Evolutionary conservation across 2,113 vertebrate species (phyloP).

Genomic region (Noturus placidus): DNA sequence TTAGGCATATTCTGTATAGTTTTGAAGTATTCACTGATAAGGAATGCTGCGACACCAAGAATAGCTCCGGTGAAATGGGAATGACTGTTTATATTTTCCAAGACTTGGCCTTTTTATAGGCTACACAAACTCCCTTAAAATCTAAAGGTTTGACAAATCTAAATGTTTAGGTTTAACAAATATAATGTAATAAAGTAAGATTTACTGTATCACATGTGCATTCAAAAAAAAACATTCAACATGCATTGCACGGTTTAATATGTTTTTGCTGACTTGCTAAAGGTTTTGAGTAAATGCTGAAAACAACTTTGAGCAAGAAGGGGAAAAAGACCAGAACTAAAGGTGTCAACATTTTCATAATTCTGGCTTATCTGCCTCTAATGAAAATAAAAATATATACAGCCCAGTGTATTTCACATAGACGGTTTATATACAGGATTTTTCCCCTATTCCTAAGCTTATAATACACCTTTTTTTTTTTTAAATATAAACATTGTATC

Average conservation of each 20-base stretch:
- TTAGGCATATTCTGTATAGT: background rate
- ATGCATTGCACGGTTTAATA: background rate
- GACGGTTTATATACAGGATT: background rate
- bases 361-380: background rate
- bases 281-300: background rate
- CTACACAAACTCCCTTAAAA: background rate
- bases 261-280: background rate
- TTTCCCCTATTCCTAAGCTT: background rate
- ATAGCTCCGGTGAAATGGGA: conserved; percentile 12
- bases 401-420: background rate
- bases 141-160: background rate
- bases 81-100: conserved; percentile 35
- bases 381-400: background rate
- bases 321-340: background rate
- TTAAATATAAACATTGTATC: background rate
- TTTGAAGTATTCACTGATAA: background rate
- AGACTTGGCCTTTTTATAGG: conserved; percentile 18
- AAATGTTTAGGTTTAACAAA: background rate
- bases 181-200: background rate
- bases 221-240: background rate
- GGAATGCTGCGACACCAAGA: conserved; percentile 16
- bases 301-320: background rate
- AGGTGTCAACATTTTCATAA: background rate
- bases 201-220: background rate
- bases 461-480: background rate